phyloP scores from a whole-genome alignment of 2,113 vertebrate genomes.

The Crotophaga sulcirostris region DNA sequence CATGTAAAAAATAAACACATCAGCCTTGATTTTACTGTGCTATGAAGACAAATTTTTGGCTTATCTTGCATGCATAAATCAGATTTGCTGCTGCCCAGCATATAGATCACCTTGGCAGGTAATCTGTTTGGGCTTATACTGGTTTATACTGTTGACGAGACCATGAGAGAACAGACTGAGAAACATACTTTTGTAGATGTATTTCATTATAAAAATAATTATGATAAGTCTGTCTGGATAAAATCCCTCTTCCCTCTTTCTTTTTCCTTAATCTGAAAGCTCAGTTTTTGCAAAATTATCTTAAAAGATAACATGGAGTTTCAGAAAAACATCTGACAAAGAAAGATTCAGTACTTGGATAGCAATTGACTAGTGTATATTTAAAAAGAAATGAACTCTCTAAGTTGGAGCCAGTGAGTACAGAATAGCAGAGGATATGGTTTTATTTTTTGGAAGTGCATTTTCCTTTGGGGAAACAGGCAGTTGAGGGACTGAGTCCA shows the following conservation, averaged over 20 bases:
- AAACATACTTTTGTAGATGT: not conserved
- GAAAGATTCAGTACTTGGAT: not conserved
- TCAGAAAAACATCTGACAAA: not conserved
- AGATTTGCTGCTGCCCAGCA: not conserved
- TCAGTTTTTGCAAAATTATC: not conserved
- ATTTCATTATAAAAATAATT: constrained; percentile 31
- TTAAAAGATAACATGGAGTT: not conserved
- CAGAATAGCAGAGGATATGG: not conserved
- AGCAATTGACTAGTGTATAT: not conserved
- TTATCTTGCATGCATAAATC: constrained; percentile 24
- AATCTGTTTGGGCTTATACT: constrained; percentile 10
- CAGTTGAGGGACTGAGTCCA: not conserved
- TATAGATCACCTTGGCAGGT: constrained; percentile 45
- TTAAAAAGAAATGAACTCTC: not conserved
- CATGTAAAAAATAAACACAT: constrained; percentile 27
- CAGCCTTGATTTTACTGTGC: not conserved
- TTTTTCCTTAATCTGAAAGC: not conserved
- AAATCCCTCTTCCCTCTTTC: not conserved
- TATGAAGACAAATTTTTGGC: constrained; percentile 19
- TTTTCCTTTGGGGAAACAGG: not conserved
- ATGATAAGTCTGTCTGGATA: not conserved
- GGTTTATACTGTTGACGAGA: not conserved
- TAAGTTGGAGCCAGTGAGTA: not conserved
- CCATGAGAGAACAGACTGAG: not conserved
- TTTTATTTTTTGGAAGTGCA: not conserved